phyloP scores from a whole-genome alignment of 2,888 invertebrate genomes.

The Spodoptera exigua region DNA sequence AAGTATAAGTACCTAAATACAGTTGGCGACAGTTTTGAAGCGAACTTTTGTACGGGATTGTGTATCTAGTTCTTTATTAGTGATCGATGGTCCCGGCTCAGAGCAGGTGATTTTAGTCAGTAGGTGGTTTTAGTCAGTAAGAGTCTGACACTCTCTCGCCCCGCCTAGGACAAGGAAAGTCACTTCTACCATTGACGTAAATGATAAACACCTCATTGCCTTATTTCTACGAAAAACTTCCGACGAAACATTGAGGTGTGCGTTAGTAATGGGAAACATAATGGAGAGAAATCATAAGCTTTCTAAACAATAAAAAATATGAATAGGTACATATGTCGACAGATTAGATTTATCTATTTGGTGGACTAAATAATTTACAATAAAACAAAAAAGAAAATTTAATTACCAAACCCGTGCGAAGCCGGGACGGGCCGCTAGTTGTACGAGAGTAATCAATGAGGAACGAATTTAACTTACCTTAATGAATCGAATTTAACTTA shows the following conservation, averaged over 20 bases:
- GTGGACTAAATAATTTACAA: conserved; percentile 7
- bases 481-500: no score
- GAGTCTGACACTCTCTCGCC: conserved; percentile 14
- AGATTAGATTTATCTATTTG: conserved; percentile 11
- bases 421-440: conserved; percentile 7
- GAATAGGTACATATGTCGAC: conserved; percentile 10
- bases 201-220: conserved; percentile 8
- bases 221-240: conserved; percentile 9
- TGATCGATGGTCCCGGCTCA: conserved; percentile 13
- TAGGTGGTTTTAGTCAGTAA: no score
- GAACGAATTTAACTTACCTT: no score
- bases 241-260: conserved; percentile 9
- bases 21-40: no score
- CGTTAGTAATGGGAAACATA: conserved; percentile 11
- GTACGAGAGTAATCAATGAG: no score
- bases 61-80: no score
- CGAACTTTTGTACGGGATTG: no score
- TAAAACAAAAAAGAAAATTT: conserved; percentile 8
- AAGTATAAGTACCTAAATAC: no score
- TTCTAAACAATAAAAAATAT: conserved; percentile 15
- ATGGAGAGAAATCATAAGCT: conserved; percentile 14
- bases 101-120: conserved; percentile 13
- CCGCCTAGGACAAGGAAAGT: conserved; percentile 15
- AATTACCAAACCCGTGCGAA: conserved; percentile 9
- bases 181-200: conserved; percentile 15